phyloP scores from a whole-genome alignment of 2,113 vertebrate species.

The Entelurus aequoreus region DNA sequence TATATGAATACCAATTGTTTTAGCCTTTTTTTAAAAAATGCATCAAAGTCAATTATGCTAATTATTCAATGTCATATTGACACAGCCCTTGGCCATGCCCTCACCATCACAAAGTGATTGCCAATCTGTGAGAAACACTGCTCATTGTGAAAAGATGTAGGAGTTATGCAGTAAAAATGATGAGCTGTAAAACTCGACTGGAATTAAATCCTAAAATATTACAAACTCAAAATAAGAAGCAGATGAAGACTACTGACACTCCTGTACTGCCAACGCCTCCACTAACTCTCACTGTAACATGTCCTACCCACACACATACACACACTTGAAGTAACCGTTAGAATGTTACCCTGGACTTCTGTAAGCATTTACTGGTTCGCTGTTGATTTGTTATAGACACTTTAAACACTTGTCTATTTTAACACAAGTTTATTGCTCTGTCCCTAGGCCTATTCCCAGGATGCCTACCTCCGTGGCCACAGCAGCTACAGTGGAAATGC shows the following conservation, averaged over 20 bases:
- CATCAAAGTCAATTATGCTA: no score
- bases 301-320: slow-evolving; percentile 56
- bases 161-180: slow-evolving; percentile 2
- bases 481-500: slow-evolving; percentile 93
- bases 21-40: no score
- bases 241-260: slow-evolving; percentile 60
- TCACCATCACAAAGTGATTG: no score
- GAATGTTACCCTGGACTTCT: slow-evolving; percentile 48
- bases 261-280: slow-evolving; percentile 65
- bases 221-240: slow-evolving; percentile 53
- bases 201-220: slow-evolving; percentile 1
- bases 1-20: no score
- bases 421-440: slow-evolving; percentile 42
- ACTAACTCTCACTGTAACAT: slow-evolving; percentile 56
- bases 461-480: slow-evolving; percentile 96
- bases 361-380: slow-evolving; percentile 32
- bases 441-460: slow-evolving; percentile 93
- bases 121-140: background rate
- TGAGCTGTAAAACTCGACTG: background rate
- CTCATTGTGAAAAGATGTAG: background rate
- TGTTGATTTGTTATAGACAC: slow-evolving; percentile 35
- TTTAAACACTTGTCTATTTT: slow-evolving; percentile 30
- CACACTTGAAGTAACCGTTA: slow-evolving; percentile 36
- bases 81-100: no score
- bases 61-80: no score